Percentiles rank a stretch among this genome's conserved stretches.
Evolutionary conservation across 23 tunicate species (phyloP).

Genomic region (Ascidia mentula): DNA sequence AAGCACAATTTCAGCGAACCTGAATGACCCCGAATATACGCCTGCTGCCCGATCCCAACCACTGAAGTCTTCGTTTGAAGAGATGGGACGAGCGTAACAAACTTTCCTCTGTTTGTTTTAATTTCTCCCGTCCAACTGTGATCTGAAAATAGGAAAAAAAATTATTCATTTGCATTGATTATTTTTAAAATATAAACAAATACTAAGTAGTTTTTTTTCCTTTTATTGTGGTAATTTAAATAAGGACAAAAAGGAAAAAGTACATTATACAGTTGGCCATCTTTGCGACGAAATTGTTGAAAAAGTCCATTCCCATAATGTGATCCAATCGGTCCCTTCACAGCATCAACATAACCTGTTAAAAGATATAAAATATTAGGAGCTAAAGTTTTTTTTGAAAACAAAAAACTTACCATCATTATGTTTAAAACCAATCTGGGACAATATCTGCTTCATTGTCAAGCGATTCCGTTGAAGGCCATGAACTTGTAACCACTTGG

Average conservation of each 20-base stretch:
- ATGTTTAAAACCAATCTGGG: conserved; percentile 67
- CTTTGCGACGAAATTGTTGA: conserved; percentile 60
- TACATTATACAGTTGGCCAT: conserved; percentile 68
- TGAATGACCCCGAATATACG: conserved; percentile 88
- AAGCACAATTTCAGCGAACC: conserved; percentile 20
- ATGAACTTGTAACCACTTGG: conserved; percentile 82
- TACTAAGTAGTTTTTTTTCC: background rate
- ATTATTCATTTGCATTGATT: background rate
- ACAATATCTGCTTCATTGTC: conserved; percentile 59
- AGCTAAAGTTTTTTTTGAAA: background rate
- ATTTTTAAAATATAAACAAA: too few species aligned
- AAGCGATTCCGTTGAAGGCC: conserved; percentile 78
- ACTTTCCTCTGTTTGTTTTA: conserved; percentile 63
- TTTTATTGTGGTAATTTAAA: background rate
- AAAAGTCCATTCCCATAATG: conserved; percentile 54
- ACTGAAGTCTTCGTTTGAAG: conserved; percentile 54
- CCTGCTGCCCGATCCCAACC: conserved; percentile 87
- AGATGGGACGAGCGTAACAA: conserved; percentile 51
- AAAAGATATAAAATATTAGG: background rate
- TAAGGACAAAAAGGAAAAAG: background rate
- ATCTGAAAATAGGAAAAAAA: conserved; percentile 31
- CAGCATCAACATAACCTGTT: conserved; percentile 56
- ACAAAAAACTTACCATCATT: conserved; percentile 25
- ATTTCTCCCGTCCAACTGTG: conserved; percentile 69
- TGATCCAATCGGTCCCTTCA: conserved; percentile 59